Evolutionary conservation across 2,113 vertebrate genomes (phyloP), one percentile per base, ranked within the genome.

Genomic region (Lamprologus ornatipinnis): DNA sequence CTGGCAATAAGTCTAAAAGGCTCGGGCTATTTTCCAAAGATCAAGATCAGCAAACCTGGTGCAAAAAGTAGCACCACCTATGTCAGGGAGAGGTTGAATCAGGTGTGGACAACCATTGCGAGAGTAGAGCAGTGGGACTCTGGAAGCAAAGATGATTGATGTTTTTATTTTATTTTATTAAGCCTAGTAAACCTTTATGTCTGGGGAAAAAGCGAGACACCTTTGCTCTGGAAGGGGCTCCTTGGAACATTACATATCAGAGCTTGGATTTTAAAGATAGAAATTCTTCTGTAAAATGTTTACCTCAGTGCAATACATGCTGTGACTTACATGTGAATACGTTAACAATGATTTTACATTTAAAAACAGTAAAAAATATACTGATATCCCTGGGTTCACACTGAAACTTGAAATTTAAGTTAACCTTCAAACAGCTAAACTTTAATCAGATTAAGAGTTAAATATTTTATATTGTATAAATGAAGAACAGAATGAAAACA

Each of bases 141-240:
- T 35, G 10, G 60, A 65, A 65, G 9, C 31, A 65, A 65, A 3
- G 31, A 65, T 35, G 6, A 65, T 0, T 19, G 17, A 63, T n/a
- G 31, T 63, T 35, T 11, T 33, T 35, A 1, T 60, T 33, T 17
- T 6, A 4, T 60, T 60, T 33, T 60, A 19, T 33, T 63, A 1
- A 3, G 2, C 31, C 60, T 65, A 12, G 9, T 65, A 65, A 35
- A 65, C 17, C 17, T 65, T 35, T 63, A 63, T 63, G 17, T 63
- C 31, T 7, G 6, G 3, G 6, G 10, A 0, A n/a, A 63, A 2
- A 65, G 60, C 0, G 0, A 65, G 60, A 37, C 10, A 35, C 3
- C 17, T 35, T 35, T 35, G 60, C 31, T 53, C 49, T 53, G 19
- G 2, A n/a, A 51, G 49, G 8, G 8, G 49, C 15, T 6, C 9